These are phyloP conservation scores for Microplitis mediator DNA, from an alignment of 1,140 invertebrate species.

Conservation along the genomic window DNA sequence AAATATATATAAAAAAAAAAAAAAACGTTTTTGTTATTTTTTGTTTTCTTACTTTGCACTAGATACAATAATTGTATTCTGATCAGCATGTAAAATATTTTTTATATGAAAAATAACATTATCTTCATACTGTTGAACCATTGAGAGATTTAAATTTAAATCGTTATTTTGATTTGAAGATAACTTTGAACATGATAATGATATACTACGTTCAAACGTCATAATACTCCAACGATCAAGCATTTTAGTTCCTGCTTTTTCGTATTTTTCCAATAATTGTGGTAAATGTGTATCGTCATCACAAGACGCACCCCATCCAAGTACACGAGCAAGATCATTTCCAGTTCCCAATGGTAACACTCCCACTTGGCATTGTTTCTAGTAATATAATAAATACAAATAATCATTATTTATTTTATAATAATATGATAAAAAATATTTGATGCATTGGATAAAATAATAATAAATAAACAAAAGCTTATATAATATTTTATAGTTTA, in stretches of 20 bases:
- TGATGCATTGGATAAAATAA: too few species aligned
- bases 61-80: conserved; percentile 75
- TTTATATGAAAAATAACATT: conserved; percentile 81
- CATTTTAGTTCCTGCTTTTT: conserved; percentile 94
- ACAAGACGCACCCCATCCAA: conserved; percentile 95
- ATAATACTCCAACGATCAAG: conserved; percentile 95
- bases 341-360: conserved; percentile 94
- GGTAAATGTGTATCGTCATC: conserved; percentile 94
- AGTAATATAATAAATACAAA: conserved; percentile 31
- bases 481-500: too few species aligned
- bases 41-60: conserved; percentile 72
- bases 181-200: conserved; percentile 65
- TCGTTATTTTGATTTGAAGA: conserved; percentile 63
- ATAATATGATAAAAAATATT: not conserved
- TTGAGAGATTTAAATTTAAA: conserved; percentile 53
- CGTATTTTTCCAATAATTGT: conserved; percentile 89
- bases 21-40: too few species aligned
- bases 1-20: too few species aligned
- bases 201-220: conserved; percentile 82
- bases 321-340: conserved; percentile 90
- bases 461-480: too few species aligned
- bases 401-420: not conserved
- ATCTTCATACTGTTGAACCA: conserved; percentile 77
- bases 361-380: conserved; percentile 91
- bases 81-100: conserved; percentile 86